Evolutionary conservation across 2,113 vertebrate species (phyloP).

Genomic region (Gorsachius goisagi): DNA sequence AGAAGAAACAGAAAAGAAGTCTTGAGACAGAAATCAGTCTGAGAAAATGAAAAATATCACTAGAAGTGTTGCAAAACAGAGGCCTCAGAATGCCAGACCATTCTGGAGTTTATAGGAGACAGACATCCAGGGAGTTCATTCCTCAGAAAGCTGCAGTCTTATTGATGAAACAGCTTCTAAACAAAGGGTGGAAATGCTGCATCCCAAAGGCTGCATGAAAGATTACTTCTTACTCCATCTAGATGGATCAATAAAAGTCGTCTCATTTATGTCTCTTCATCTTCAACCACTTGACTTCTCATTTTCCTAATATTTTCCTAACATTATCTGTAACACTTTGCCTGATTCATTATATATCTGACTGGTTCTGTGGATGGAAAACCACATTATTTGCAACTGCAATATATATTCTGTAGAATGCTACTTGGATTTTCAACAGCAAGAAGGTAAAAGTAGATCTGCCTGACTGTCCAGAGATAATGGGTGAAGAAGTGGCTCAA

Average conservation of each 20-base stretch:
- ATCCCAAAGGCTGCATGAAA: not conserved
- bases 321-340: not conserved
- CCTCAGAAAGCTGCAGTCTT: not conserved
- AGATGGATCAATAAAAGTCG: not conserved
- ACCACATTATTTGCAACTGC: not conserved
- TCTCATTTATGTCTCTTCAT: not conserved
- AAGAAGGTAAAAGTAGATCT: not conserved
- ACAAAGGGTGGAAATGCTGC: not conserved
- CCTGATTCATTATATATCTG: not conserved
- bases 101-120: not conserved
- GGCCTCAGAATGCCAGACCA: not conserved
- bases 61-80: not conserved
- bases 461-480: not conserved
- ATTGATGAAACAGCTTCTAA: not conserved
- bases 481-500: not conserved
- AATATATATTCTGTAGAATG: not conserved
- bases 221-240: not conserved
- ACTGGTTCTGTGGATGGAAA: not conserved
- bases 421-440: not conserved
- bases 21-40: not conserved
- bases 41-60: not conserved
- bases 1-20: not conserved
- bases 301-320: not conserved
- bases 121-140: not conserved
- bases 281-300: not conserved